phyloP scores from a whole-genome alignment of 2,797 vertebrate genomes.

The Falco concolor region DNA sequence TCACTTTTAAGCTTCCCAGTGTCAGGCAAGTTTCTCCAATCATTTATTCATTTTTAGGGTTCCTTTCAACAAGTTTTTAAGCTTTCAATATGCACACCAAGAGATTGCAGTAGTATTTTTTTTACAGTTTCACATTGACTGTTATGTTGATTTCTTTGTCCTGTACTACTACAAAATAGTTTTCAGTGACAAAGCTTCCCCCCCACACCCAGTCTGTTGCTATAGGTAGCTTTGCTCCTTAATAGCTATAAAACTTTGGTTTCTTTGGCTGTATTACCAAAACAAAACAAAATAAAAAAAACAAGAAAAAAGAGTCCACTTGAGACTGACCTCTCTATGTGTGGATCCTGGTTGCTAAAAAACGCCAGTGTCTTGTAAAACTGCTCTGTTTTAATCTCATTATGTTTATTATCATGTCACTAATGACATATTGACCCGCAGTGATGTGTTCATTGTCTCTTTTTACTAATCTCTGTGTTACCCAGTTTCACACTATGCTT shows the following conservation, averaged over 20 bases:
- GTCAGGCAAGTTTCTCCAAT: neutral
- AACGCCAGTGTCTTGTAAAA: rapidly evolving
- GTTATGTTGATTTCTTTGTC: neutral
- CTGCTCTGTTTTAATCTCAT: neutral
- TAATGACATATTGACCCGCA: neutral
- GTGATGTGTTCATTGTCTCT: neutral
- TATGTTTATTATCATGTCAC: neutral
- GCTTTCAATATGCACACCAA: neutral
- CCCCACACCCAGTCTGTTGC: neutral
- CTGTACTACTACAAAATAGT: neutral
- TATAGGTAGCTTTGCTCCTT: neutral
- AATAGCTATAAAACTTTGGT: neutral
- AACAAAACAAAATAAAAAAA: neutral
- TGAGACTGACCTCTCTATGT: neutral
- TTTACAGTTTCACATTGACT: neutral
- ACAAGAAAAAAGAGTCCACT: too few relatives aligned
- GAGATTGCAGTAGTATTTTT: neutral
- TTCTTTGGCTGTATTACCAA: neutral
- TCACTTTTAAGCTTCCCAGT: neutral
- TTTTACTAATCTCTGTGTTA: neutral
- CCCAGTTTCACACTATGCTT: neutral
- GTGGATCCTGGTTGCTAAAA: neutral
- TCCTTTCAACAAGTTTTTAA: neutral
- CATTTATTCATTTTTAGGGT: neutral
- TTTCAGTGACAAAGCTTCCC: neutral